phyloP scores from a whole-genome alignment of 2,888 invertebrate genomes.

The Diplazon laetatorius region DNA sequence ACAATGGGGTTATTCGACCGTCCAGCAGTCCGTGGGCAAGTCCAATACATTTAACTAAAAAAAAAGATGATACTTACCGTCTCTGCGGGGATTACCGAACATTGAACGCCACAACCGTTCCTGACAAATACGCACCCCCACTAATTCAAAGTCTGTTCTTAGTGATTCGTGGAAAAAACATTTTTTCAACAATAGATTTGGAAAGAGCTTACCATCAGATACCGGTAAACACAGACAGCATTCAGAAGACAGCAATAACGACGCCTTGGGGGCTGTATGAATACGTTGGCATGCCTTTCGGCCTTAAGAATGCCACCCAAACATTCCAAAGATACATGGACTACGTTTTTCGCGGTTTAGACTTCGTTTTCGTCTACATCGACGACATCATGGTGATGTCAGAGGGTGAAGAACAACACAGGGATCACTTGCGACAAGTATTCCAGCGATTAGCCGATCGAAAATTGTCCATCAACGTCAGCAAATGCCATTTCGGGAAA shows the following conservation, averaged over 20 bases:
- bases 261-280: conserved; percentile 57
- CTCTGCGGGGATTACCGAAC: too few species aligned
- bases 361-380: conserved; percentile 51
- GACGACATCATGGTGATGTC: conserved; percentile 30
- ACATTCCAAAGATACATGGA: conserved; percentile 61
- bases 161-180: conserved; percentile 6
- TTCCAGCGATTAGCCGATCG: conserved; percentile 39
- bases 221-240: conserved; percentile 41
- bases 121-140: too few species aligned
- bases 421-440: conserved; percentile 34
- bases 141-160: too few species aligned
- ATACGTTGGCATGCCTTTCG: conserved; percentile 48
- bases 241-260: conserved; percentile 52
- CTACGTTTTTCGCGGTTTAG: conserved; percentile 40
- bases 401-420: conserved; percentile 24
- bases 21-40: conserved; percentile 53
- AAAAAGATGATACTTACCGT: too few species aligned
- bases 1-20: conserved; percentile 3
- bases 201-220: not conserved
- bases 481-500: conserved; percentile 52
- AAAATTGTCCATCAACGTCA: conserved; percentile 12
- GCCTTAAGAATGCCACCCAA: conserved; percentile 52
- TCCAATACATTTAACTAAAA: conserved; percentile 37
- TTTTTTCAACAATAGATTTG: conserved; percentile 47
- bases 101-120: too few species aligned